These are phyloP conservation scores for Gymnoscopelus braueri DNA, from an alignment of 2,797 vertebrate genomes.

Conservation along the genomic window DNA sequence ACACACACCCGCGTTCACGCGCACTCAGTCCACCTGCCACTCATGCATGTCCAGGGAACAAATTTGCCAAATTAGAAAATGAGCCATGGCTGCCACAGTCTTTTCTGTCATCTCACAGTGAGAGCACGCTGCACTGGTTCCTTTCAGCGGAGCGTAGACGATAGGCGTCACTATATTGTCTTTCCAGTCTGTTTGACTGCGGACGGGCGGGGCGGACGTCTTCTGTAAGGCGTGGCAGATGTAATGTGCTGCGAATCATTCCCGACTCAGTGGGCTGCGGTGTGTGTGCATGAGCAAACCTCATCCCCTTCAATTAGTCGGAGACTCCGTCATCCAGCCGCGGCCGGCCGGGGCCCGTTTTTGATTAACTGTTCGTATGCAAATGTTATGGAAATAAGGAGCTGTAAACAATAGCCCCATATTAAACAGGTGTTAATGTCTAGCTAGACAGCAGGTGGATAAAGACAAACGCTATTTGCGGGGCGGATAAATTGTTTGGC, in stretches of 20 bases:
- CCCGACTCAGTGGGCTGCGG: constrained; percentile 51
- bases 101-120: constrained; percentile 36
- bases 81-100: constrained; percentile 29
- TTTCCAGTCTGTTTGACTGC: constrained; percentile 69
- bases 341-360: constrained; percentile 34
- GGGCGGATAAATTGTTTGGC: background rate
- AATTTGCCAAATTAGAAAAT: constrained; percentile 53
- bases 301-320: constrained; percentile 52
- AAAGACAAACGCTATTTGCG: constrained; percentile 35
- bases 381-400: constrained; percentile 47
- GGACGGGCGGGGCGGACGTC: constrained; percentile 9
- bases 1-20: constrained; percentile 1
- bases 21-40: constrained; percentile 13
- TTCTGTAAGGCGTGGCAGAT: constrained; percentile 67
- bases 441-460: constrained; percentile 41
- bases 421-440: constrained; percentile 58
- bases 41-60: constrained; percentile 33
- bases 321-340: constrained; percentile 47
- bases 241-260: constrained; percentile 65
- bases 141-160: constrained; percentile 63
- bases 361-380: constrained; percentile 59
- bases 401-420: constrained; percentile 45
- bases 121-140: constrained; percentile 62
- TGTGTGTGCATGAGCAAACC: constrained; percentile 43
- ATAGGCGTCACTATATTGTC: constrained; percentile 72